Base-by-base conservation (phyloP, 2,888 invertebrate species). In the Platycheirus rosarum region DNA sequence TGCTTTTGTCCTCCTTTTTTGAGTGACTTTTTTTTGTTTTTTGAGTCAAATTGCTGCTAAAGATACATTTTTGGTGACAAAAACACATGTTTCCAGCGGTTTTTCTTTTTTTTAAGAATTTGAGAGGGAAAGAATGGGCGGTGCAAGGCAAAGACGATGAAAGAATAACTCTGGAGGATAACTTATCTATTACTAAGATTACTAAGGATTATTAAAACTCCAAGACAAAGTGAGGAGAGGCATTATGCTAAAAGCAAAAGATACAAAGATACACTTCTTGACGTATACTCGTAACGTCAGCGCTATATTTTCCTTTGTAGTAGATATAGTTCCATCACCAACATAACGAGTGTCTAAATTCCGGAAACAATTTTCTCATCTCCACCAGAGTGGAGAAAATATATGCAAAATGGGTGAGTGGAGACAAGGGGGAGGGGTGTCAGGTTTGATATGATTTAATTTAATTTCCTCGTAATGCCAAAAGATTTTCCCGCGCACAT, bases 311-410 rank as follows among this genome's bases (percentile, higher is more conserved):
- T 0, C n/a, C n/a, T 51, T 1, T 1, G 14, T 9, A 6, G 9
- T 20, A 5, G 0, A 3, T 11, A 16, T 7, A 0, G 7, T 16
- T 13, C 11, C 13, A 35, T n/a, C 18, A 35, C 18, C 37, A 13
- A 8, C 11, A 20, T 13, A 11, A 6, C 23, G 37, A 55, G 37
- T 37, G 7, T 20, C 37, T 23, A n/a, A n/a, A 55, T 55, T 55
- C 55, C 37, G 55, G 55, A 55, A 55, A 20, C 23, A 37, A 55
- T 37, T 40, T 13, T 55, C 37, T 13, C 55, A 55, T 55, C 23
- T 37, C 13, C 20, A 13, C 4, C 55, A 18, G 37, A 37, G 37
- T 55, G 8, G 20, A 2, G 4, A 53, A 37, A 53, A 18, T 18
- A 18, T 1, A 23, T 4, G 6, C 2, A 23, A 23, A 2, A 23